A percentile compares a stretch with the other conserved stretches of the same genome.
phyloP scores from a whole-genome alignment of 2,797 vertebrate species.

The Acanthurus tractus region DNA sequence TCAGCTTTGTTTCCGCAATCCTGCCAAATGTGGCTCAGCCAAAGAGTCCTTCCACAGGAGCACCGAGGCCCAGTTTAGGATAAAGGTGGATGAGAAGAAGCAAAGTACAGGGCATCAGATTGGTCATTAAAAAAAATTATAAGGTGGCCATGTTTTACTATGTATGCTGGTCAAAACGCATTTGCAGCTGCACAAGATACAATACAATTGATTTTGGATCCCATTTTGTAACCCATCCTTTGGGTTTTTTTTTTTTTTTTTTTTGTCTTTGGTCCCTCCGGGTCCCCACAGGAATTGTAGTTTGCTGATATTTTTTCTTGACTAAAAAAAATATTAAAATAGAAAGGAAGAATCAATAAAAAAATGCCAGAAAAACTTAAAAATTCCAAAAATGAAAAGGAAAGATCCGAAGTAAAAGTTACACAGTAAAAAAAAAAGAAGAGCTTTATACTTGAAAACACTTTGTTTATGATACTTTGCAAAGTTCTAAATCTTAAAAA shows the following conservation, averaged over 20 bases:
- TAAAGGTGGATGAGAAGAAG: background rate
- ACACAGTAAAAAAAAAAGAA: background rate
- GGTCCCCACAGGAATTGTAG: no score
- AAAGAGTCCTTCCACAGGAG: slow-evolving; percentile 31
- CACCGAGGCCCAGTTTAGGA: slow-evolving; percentile 21
- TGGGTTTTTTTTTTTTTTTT: no score
- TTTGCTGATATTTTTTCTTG: no score
- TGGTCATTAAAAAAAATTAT: no score
- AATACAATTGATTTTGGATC: background rate
- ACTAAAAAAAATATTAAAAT: background rate
- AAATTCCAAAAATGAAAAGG: background rate
- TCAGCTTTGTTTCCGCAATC: slow-evolving; percentile 39
- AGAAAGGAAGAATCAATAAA: background rate
- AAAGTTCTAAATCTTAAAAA: background rate
- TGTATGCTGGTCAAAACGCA: no score
- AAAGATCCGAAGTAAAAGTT: background rate
- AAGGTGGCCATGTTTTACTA: no score
- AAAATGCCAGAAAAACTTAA: background rate
- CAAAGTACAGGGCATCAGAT: background rate
- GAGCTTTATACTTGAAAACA: background rate
- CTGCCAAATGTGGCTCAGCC: slow-evolving; percentile 33
- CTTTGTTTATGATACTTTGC: background rate
- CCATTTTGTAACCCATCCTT: no score
- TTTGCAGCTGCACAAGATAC: no score
- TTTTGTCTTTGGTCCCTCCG: no score